Percentiles rank a stretch among this genome's conserved stretches.
These are phyloP conservation scores for Schizothorax lantsangensis DNA, from an alignment of 2,797 vertebrate species.

Conservation along the genomic window DNA sequence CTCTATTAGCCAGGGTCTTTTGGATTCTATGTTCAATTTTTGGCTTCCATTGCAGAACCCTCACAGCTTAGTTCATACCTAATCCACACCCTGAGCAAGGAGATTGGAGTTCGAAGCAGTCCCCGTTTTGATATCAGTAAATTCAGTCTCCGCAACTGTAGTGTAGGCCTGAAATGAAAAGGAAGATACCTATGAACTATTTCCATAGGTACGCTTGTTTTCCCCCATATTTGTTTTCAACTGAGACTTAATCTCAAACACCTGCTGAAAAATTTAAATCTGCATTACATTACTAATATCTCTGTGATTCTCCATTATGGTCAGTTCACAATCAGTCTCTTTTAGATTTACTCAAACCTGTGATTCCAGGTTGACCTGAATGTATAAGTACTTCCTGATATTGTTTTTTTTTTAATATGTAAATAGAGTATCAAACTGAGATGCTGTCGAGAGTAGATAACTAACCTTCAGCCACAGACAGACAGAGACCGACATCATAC, in stretches of 20 bases:
- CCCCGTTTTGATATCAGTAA: conserved; percentile 32
- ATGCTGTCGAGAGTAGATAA: conserved; percentile 79
- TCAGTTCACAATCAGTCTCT: conserved; percentile 72
- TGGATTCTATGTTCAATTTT: conserved; percentile 52
- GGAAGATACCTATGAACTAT: not conserved
- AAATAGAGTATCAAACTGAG: conserved; percentile 80
- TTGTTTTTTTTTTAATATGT: conserved; percentile 79
- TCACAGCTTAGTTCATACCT: conserved; percentile 71
- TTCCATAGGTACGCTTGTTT: not conserved
- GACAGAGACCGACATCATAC: conserved; percentile 73
- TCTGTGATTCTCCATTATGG: conserved; percentile 70
- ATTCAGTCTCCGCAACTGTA: conserved; percentile 25
- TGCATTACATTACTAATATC: conserved; percentile 67
- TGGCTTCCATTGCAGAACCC: conserved; percentile 70
- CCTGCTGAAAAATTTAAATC: conserved; percentile 37
- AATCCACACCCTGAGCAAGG: conserved; percentile 47
- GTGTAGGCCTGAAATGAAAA: conserved; percentile 21
- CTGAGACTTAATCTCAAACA: conserved; percentile 32
- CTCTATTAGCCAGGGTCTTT: conserved; percentile 55
- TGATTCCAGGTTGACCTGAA: conserved; percentile 83
- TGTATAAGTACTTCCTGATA: conserved; percentile 81
- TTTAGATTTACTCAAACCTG: conserved; percentile 81
- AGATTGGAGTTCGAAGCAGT: conserved; percentile 44
- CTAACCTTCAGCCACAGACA: conserved; percentile 77
- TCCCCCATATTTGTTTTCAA: conserved; percentile 10